A percentile compares a stretch with the other conserved stretches of the same genome.
phyloP scores from a whole-genome alignment of 2,113 vertebrate species.

The Typhlomys cinereus region DNA sequence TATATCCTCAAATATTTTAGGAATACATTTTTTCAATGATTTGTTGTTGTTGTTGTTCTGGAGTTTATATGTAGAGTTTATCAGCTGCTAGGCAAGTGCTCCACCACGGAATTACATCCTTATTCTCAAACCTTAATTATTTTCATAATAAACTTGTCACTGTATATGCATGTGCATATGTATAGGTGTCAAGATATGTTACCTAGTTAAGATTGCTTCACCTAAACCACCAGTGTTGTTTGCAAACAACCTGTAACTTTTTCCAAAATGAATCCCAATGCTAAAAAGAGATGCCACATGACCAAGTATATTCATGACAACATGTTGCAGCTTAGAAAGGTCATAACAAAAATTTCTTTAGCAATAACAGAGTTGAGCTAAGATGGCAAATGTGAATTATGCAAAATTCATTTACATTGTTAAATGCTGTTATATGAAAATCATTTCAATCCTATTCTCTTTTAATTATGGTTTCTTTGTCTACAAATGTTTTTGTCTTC shows the following conservation, averaged over 20 bases:
- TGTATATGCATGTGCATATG: not conserved
- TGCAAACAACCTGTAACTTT: constrained; percentile 23
- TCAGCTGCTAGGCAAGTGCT: not conserved
- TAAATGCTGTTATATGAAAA: not conserved
- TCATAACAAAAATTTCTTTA: not conserved
- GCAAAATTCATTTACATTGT: not conserved
- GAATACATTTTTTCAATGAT: constrained; percentile 8
- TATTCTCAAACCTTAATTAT: not conserved
- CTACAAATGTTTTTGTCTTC: not conserved
- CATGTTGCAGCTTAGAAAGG: not conserved
- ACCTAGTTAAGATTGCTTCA: not conserved
- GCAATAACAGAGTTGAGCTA: not conserved
- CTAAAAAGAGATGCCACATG: not conserved
- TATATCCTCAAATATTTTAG: not conserved
- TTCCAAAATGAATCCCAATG: not conserved
- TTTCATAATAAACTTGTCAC: not conserved
- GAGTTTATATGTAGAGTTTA: not conserved
- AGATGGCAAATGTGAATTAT: not conserved
- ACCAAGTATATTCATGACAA: constrained; percentile 19
- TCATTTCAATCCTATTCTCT: not conserved
- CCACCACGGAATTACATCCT: not conserved
- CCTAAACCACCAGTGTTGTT: not conserved
- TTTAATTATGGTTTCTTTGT: not conserved
- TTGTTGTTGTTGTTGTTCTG: not conserved
- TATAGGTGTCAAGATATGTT: not conserved